phyloP scores from a whole-genome alignment of 2,888 invertebrate genomes.

The Cremastinae sp. region DNA sequence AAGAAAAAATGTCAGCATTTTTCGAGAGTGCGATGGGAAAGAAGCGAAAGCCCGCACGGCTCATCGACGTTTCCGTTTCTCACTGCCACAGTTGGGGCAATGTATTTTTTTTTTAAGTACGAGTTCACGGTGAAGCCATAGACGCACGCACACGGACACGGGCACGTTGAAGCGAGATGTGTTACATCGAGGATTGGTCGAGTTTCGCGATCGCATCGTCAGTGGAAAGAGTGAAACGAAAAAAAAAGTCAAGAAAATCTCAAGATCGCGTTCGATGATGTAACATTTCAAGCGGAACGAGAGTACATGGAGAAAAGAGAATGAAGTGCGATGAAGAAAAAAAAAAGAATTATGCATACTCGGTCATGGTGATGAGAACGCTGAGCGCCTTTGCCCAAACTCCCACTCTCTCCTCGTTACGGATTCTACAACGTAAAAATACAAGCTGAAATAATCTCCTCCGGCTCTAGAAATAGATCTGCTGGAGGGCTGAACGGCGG shows the following conservation, averaged over 20 bases:
- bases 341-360: conserved; percentile 61
- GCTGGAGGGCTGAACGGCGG: conserved; percentile 67
- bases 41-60: not conserved
- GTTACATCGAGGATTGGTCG: conserved; percentile 35
- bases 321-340: conserved; percentile 4
- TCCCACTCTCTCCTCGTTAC: conserved; percentile 47
- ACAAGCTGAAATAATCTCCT: conserved; percentile 59
- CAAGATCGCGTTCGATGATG: conserved; percentile 22
- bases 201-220: conserved; percentile 43
- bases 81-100: conserved; percentile 23
- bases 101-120: conserved; percentile 18
- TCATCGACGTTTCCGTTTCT: conserved; percentile 33
- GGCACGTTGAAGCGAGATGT: conserved; percentile 9
- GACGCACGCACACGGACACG: conserved; percentile 27
- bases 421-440: conserved; percentile 58
- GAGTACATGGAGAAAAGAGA: not conserved
- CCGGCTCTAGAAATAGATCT: conserved; percentile 69
- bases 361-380: conserved; percentile 67
- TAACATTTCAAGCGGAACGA: conserved; percentile 18
- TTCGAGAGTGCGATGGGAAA: not conserved
- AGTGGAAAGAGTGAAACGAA: not conserved
- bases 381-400: conserved; percentile 50
- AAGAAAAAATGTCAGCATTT: not conserved
- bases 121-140: conserved; percentile 47
- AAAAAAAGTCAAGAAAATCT: conserved; percentile 6